Percentiles rank a stretch among this genome's conserved stretches.
phyloP scores from a whole-genome alignment of 1,140 invertebrate genomes.

The Thaumetopoea pityocampa region DNA sequence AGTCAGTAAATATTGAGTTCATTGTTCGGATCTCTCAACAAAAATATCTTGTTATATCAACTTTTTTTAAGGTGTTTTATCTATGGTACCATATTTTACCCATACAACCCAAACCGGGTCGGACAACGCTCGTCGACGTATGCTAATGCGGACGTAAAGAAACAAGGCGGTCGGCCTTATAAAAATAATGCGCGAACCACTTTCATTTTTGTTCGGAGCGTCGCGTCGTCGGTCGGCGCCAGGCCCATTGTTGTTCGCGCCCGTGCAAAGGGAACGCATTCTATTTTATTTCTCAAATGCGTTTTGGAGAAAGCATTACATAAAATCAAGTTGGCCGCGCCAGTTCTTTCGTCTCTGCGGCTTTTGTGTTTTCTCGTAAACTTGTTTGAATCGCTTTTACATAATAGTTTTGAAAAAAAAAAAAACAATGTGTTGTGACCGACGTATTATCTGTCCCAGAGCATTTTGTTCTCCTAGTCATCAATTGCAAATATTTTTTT shows the following conservation, averaged over 20 bases:
- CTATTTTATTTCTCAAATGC: conserved; percentile 28
- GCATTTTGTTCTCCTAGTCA: too few species aligned
- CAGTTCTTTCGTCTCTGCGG: conserved; percentile 10
- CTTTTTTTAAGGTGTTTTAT: conserved; percentile 9
- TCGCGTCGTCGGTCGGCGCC: conserved; percentile 24
- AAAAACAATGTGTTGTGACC: conserved; percentile 11
- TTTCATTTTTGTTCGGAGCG: conserved; percentile 67
- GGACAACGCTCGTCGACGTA: conserved; percentile 26
- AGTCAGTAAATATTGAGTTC: too few species aligned
- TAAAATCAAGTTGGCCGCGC: conserved; percentile 17
- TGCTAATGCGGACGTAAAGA: conserved; percentile 53
- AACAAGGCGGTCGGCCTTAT: conserved; percentile 64
- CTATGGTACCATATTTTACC: conserved; percentile 2
- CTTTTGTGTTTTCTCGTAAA: conserved; percentile 11
- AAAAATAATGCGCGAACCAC: conserved; percentile 66
- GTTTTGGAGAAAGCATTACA: conserved; percentile 29
- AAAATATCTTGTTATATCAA: too few species aligned
- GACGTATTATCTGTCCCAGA: too few species aligned
- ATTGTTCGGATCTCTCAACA: too few species aligned
- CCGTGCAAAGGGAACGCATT: conserved; percentile 37
- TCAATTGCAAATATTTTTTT: too few species aligned
- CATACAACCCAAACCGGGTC: not conserved
- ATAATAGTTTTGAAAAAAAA: conserved; percentile 13
- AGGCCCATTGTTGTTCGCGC: conserved; percentile 43
- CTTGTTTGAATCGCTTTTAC: conserved; percentile 12